Evolutionary conservation across 1,140 invertebrate species (phyloP).

Genomic region (Euura lappo): DNA sequence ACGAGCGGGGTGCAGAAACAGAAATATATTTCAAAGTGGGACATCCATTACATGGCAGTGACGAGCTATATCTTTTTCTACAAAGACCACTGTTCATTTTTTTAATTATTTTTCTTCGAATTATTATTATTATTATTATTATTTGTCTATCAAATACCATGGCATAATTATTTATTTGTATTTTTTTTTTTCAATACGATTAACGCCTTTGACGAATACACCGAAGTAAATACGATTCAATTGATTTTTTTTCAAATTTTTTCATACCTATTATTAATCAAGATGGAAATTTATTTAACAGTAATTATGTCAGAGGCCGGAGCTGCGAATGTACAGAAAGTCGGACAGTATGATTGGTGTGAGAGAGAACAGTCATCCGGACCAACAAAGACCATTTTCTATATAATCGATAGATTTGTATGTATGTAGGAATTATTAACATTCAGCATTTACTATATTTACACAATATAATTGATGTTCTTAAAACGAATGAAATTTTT

Average conservation of each 20-base stretch:
- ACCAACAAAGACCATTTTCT: not conserved
- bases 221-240: not conserved
- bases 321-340: not conserved
- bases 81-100: constrained; percentile 1
- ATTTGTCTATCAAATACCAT: not conserved
- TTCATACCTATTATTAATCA: not conserved
- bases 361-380: not conserved
- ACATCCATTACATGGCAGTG: constrained; percentile 28
- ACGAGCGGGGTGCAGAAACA: too few relatives aligned
- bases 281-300: not conserved
- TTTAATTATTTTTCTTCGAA: constrained; percentile 7
- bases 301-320: not conserved
- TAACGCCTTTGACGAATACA: constrained; percentile 1
- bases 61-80: constrained; percentile 22
- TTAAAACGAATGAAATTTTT: too few relatives aligned
- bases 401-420: not conserved
- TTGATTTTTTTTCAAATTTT: not conserved
- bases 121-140: not conserved
- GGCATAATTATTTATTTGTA: not conserved
- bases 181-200: not conserved
- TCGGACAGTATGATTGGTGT: not conserved
- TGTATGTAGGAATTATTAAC: not conserved
- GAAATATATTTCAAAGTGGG: constrained; percentile 12
- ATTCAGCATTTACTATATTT: not conserved
- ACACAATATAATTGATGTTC: not conserved